These are phyloP conservation scores for Oryzias dopingdopingensis DNA, from an alignment of 2,797 vertebrate genomes.

Conservation along the genomic window DNA sequence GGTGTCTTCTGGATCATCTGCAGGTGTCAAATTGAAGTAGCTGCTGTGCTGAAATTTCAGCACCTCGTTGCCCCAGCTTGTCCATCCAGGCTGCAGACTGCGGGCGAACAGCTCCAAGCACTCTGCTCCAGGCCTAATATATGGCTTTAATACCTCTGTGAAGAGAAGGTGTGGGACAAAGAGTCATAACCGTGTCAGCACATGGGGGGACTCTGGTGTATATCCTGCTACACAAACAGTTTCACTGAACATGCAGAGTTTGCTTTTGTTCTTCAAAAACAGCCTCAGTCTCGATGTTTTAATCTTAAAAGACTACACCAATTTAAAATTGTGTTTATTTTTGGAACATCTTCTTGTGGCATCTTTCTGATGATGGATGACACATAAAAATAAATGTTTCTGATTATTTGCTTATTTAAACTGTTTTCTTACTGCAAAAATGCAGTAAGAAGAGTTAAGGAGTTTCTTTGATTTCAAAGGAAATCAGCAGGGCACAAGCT, in stretches of 20 bases:
- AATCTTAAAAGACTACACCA: no score
- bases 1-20: slow-evolving; percentile 12
- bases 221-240: neutral
- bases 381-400: no score
- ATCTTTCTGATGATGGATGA: no score
- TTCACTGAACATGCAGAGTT: neutral
- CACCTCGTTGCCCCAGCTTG: slow-evolving; percentile 98
- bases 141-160: slow-evolving; percentile 86
- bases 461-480: no score
- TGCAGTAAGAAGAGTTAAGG: no score
- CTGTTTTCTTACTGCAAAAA: no score
- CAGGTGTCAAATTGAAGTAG: slow-evolving; percentile 76
- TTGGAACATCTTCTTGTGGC: no score
- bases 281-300: no score
- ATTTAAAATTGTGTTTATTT: no score
- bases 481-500: no score
- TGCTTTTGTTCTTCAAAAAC: neutral
- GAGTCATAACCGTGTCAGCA: neutral
- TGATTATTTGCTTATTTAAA: no score
- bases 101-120: slow-evolving; percentile 94
- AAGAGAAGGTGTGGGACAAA: slow-evolving; percentile 1
- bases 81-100: slow-evolving; percentile 92
- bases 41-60: slow-evolving; percentile 91
- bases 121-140: slow-evolving; percentile 72
- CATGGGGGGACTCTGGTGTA: neutral